Percentiles rank a stretch among this genome's conserved stretches.
phyloP scores from a whole-genome alignment of 2,113 vertebrate species.

The Hylia prasina region DNA sequence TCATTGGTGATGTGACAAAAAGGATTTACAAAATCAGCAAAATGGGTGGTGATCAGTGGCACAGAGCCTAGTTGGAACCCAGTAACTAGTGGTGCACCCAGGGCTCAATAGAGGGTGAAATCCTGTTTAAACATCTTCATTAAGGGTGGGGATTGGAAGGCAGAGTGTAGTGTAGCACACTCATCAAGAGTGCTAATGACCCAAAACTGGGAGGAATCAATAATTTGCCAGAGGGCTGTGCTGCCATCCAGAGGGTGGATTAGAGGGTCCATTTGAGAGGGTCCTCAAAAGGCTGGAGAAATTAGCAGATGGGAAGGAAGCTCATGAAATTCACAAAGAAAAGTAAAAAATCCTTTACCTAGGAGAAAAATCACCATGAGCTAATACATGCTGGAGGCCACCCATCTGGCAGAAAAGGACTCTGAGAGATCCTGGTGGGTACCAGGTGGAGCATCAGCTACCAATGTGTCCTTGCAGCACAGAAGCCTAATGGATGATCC shows the following conservation, averaged over 20 bases:
- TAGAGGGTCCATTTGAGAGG: neutral
- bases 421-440: neutral
- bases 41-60: neutral
- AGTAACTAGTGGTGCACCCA: neutral
- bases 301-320: neutral
- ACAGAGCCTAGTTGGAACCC: neutral
- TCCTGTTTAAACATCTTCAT: neutral
- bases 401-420: neutral
- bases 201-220: neutral
- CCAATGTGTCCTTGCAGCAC: neutral
- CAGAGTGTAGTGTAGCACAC: neutral
- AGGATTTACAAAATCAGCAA: neutral
- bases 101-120: neutral
- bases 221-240: neutral
- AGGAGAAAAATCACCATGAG: neutral
- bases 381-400: neutral
- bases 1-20: neutral
- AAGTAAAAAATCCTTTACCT: neutral
- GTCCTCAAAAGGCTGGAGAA: neutral
- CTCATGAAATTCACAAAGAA: neutral
- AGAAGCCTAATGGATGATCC: neutral
- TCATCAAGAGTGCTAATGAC: neutral
- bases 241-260: neutral
- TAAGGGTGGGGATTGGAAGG: neutral
- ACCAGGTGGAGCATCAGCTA: neutral